Base-by-base conservation (phyloP, 2,888 invertebrate genomes). In the Acanthosepion esculentum region DNA sequence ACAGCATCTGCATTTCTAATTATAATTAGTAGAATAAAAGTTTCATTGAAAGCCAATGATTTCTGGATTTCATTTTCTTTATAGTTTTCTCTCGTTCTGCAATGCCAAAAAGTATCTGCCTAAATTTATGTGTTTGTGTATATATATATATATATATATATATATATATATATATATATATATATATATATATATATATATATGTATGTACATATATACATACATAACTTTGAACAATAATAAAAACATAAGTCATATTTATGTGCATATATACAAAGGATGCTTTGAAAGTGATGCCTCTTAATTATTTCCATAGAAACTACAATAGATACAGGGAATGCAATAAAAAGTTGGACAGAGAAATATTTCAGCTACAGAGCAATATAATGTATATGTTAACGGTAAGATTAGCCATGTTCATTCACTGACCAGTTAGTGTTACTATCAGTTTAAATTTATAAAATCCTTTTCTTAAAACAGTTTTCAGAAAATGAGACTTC, bases 1-100 rank as follows among this genome's bases (percentile, higher is more conserved):
- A 78, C 78, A 78, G 64, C 29, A n/a, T 78, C 15, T 78, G 78
- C n/a, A 78, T 78, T n/a, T 3, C 78, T 59, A 78, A 78, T 78
- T 78, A 78, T 78, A 78, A 78, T 78, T 78, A 78, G n/a, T n/a
- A 78, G 78, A 78, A 78, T 78, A n/a, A 78, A 78, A 78, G n/a
- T 78, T 78, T 78, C 78, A 15, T 78, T 78, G 78, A 78, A 78
- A 78, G n/a, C 78, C 8, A 78, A 78, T n/a, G 78, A 78, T 78
- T n/a, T 78, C n/a, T 78, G n/a, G n/a, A 78, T 78, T 78, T n/a
- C n/a, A 78, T 78, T 78, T 78, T 78, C n/a, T 78, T 33, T 33
- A n/a, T 78, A 23, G 59, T 23, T 59, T 59, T 23, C n/a, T n/a
- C n/a, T n/a, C n/a, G n/a, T n/a, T n/a, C 53, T 15, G 5, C n/a